Evolutionary conservation across 2,113 vertebrate species (phyloP).

Genomic region (Nesoenas mayeri): DNA sequence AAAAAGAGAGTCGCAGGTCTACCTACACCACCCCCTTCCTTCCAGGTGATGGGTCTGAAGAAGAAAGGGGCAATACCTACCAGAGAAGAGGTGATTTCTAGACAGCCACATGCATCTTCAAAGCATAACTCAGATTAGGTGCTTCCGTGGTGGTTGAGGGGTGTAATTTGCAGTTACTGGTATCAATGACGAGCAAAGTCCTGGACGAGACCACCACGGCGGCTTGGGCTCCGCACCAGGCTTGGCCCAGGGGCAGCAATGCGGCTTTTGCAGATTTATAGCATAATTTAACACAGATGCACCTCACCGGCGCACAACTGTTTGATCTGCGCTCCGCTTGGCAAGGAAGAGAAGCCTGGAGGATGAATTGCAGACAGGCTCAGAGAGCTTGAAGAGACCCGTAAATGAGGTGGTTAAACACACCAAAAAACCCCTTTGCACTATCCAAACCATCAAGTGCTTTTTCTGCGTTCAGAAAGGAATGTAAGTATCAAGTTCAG

Average conservation of each 20-base stretch:
- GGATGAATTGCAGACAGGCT: neutral
- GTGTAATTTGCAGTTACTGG: neutral
- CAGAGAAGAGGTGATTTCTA: neutral
- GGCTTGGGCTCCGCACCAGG: neutral
- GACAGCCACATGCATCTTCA: neutral
- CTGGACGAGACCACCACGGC: fast-evolving
- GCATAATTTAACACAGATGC: neutral
- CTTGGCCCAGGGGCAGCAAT: neutral
- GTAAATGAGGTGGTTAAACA: neutral
- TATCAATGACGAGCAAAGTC: fast-evolving
- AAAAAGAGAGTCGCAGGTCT: neutral
- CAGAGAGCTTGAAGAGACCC: neutral
- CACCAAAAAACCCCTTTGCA: neutral
- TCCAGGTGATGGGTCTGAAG: neutral
- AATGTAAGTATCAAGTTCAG: neutral
- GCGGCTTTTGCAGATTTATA: neutral
- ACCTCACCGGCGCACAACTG: neutral
- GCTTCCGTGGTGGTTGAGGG: neutral
- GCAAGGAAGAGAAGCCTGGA: neutral
- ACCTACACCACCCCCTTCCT: neutral
- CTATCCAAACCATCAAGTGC: neutral
- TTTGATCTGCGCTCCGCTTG: neutral
- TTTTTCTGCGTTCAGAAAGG: neutral
- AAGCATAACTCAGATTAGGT: neutral
- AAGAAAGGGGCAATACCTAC: neutral